Conservation (phyloP, 1,140 invertebrate species). For the Pissodes strobi region DNA sequence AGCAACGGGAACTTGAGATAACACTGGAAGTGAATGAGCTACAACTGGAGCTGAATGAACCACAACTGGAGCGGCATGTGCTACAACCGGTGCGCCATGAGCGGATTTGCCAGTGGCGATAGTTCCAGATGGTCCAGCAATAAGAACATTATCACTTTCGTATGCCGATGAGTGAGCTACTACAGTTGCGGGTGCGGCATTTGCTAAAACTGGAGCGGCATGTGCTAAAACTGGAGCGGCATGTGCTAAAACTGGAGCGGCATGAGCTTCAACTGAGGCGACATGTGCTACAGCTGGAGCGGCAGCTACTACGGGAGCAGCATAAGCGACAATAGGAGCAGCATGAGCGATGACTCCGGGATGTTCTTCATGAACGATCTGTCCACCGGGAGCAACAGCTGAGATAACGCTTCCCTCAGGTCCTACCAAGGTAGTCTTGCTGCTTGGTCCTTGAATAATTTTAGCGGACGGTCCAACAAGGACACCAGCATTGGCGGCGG, state of each 20-base stretch:
- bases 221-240: conserved; percentile 23
- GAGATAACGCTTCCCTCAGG: no score
- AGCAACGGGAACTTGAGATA: conserved; percentile 2
- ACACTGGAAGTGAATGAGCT: conserved; percentile 5
- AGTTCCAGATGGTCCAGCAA: background rate
- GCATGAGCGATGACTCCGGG: conserved; percentile 37
- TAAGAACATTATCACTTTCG: conserved; percentile 5
- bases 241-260: conserved; percentile 11
- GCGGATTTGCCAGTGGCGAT: background rate
- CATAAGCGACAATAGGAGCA: no score
- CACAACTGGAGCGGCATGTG: conserved; percentile 10
- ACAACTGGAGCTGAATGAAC: conserved; percentile 14
- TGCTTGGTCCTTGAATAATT: no score
- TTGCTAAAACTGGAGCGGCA: conserved; percentile 8
- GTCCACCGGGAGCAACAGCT: no score
- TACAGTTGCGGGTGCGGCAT: conserved; percentile 1
- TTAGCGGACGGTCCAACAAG: no score
- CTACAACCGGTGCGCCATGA: conserved; percentile 14
- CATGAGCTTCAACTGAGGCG: conserved; percentile 11
- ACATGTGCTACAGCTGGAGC: conserved; percentile 18
- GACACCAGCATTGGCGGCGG: conserved; percentile 1
- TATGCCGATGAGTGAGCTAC: conserved; percentile 20
- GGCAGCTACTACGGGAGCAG: conserved; percentile 12
- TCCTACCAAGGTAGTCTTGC: no score
- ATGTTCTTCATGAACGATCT: conserved; percentile 37